Evolutionary conservation across 2,888 invertebrate genomes (phyloP).

Genomic region (Ectemnius continuus): DNA sequence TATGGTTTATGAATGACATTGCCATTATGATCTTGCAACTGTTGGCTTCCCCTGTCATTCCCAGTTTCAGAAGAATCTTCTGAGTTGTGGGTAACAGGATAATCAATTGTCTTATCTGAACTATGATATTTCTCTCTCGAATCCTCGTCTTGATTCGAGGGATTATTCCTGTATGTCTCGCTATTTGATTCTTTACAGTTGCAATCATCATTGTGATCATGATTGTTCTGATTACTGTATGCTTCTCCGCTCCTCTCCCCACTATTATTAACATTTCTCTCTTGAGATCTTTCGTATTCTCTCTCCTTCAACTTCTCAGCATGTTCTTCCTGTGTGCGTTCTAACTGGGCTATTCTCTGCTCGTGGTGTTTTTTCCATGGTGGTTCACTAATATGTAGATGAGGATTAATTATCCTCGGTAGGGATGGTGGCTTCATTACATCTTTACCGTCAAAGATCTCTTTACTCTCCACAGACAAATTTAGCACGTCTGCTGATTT

Average conservation of each 20-base stretch:
- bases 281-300: slow-evolving; percentile 47
- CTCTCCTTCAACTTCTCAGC: slow-evolving; percentile 56
- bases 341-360: slow-evolving; percentile 53
- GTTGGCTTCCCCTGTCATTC: slow-evolving; percentile 13
- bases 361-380: slow-evolving; percentile 63
- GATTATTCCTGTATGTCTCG: slow-evolving; percentile 28
- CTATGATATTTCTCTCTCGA: slow-evolving; percentile 43
- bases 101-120: not conserved
- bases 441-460: slow-evolving; percentile 58
- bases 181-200: slow-evolving; percentile 17
- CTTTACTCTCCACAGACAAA: slow-evolving; percentile 60
- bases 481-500: slow-evolving; percentile 61
- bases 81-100: slow-evolving; percentile 4
- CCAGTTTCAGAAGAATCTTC: slow-evolving; percentile 11
- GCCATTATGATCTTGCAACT: not conserved
- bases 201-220: not conserved
- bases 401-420: not conserved
- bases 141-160: slow-evolving; percentile 37
- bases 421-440: slow-evolving; percentile 40
- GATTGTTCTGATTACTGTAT: not conserved
- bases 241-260: slow-evolving; percentile 43
- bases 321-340: slow-evolving; percentile 59
- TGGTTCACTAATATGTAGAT: slow-evolving; percentile 36
- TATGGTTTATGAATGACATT: slow-evolving; percentile 15
- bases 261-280: slow-evolving; percentile 32